These are phyloP conservation scores for Bungarus multicinctus DNA, from an alignment of 2,113 vertebrate genomes.

Conservation along the genomic window DNA sequence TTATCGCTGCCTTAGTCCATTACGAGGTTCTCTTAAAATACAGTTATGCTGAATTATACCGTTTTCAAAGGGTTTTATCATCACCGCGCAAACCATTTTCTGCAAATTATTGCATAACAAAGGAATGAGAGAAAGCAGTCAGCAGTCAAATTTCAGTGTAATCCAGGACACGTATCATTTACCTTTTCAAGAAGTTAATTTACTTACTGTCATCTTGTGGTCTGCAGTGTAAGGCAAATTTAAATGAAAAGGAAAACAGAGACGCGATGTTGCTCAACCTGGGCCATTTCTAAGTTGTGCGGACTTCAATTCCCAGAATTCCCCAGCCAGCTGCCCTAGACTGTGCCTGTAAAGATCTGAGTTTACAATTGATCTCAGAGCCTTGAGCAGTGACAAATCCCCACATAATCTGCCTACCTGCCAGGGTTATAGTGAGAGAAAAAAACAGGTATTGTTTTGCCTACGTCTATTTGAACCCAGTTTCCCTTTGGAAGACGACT, in stretches of 20 bases:
- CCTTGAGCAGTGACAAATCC: background rate
- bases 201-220: slow-evolving; percentile 48
- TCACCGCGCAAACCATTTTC: slow-evolving; percentile 25
- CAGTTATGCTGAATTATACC: slow-evolving; percentile 3
- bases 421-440: background rate
- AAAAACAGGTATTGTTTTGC: background rate
- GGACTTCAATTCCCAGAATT: background rate
- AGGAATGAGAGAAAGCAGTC: slow-evolving; percentile 13
- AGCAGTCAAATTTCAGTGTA: slow-evolving; percentile 31
- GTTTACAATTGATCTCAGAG: background rate
- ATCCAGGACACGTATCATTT: slow-evolving; percentile 49
- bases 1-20: slow-evolving; percentile 2
- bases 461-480: background rate
- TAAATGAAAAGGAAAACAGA: background rate
- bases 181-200: slow-evolving; percentile 44
- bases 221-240: background rate
- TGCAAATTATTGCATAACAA: slow-evolving; percentile 46
- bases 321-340: background rate
- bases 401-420: background rate
- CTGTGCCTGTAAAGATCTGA: background rate
- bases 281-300: background rate
- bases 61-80: slow-evolving; percentile 31
- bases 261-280: background rate
- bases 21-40: slow-evolving; percentile 13
- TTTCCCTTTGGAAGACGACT: background rate